Evolutionary conservation across 1,140 invertebrate species (phyloP).

Genomic region (Zaprionus ghesquierei): DNA sequence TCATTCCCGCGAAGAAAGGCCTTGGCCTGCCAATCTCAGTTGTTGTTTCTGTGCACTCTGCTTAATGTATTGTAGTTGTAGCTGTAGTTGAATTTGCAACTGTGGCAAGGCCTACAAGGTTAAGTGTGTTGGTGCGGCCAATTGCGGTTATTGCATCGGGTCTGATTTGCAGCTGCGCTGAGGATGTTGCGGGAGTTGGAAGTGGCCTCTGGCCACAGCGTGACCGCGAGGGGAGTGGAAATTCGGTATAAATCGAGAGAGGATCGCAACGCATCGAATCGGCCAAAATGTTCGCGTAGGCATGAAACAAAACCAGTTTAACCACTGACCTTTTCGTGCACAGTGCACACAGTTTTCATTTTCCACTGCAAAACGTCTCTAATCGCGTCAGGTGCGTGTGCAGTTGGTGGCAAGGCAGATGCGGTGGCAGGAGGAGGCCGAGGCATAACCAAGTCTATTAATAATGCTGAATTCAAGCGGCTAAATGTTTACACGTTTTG

Average conservation of each 20-base stretch:
- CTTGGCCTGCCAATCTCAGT: slow-evolving; percentile 58
- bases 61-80: neutral
- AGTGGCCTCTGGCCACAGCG: no score
- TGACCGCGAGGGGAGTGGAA: neutral
- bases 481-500: neutral
- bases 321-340: slow-evolving; percentile 71
- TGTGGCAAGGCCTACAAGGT: slow-evolving; percentile 79
- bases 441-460: slow-evolving; percentile 18
- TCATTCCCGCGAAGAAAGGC: slow-evolving; percentile 52
- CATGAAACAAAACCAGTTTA: slow-evolving; percentile 58
- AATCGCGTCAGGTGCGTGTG: slow-evolving; percentile 71
- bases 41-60: slow-evolving; percentile 11
- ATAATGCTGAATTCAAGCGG: neutral
- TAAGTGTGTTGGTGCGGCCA: slow-evolving; percentile 52
- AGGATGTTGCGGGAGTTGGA: neutral
- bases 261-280: neutral
- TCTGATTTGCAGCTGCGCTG: slow-evolving; percentile 30
- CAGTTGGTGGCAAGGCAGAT: neutral
- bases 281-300: slow-evolving; percentile 32
- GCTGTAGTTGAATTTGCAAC: slow-evolving; percentile 55
- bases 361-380: slow-evolving; percentile 35
- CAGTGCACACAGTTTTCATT: slow-evolving; percentile 61
- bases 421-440: neutral
- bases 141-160: slow-evolving; percentile 45
- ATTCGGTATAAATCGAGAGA: slow-evolving; percentile 19